Evolutionary conservation across 53 echinoderm and acorn worm genomes (phyloP).

Genomic region (Hippasteria phrygiana): DNA sequence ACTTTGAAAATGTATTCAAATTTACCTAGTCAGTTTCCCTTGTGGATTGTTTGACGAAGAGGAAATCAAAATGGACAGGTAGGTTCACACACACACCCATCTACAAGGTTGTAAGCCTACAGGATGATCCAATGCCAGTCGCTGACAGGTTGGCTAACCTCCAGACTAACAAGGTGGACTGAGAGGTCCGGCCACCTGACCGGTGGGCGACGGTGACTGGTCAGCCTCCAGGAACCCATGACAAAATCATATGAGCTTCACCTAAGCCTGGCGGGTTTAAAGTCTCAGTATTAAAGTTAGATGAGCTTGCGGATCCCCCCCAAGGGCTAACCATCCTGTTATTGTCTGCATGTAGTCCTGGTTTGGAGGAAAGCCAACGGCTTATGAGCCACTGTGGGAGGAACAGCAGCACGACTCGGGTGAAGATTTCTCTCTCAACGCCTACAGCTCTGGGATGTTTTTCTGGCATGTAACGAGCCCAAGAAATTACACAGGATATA

Average conservation of each 20-base stretch:
- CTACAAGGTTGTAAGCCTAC: neutral
- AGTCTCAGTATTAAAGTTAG: neutral
- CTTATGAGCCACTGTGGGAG: too few species aligned
- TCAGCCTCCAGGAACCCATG: neutral
- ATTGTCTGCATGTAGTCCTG: neutral
- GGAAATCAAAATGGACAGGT: neutral
- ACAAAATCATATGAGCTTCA: neutral
- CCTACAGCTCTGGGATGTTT: too few species aligned
- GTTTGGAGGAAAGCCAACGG: neutral
- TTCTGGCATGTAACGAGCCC: too few species aligned
- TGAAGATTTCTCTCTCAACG: too few species aligned
- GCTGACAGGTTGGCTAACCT: neutral
- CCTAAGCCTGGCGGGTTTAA: neutral
- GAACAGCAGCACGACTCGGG: too few species aligned
- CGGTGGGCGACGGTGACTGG: neutral
- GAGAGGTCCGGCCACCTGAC: slow-evolving; percentile 1
- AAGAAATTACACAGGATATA: too few species aligned
- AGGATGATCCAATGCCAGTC: neutral
- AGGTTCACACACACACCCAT: neutral
- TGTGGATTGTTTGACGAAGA: too few species aligned
- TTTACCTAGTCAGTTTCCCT: too few species aligned
- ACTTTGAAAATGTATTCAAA: too few species aligned
- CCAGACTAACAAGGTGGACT: neutral
- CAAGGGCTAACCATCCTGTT: neutral
- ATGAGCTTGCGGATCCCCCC: neutral